Conservation (phyloP, 2,888 invertebrate genomes). For the Cremastinae sp. region DNA sequence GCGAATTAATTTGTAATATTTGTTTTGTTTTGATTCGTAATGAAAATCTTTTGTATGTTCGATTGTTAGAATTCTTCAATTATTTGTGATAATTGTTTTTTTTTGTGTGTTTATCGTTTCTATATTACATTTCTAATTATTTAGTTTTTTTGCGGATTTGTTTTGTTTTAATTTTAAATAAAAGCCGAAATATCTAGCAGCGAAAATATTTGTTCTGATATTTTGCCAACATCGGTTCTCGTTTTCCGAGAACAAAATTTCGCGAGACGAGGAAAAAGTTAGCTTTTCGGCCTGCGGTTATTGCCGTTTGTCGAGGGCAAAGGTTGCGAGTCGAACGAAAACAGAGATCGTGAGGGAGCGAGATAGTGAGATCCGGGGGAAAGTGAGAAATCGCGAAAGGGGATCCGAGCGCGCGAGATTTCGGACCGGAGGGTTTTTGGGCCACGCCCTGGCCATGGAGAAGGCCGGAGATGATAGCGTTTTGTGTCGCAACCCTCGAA, state of each 20-base stretch:
- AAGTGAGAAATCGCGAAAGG: slow-evolving; percentile 52
- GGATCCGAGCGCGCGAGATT: slow-evolving; percentile 65
- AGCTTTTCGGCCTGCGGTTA: slow-evolving; percentile 32
- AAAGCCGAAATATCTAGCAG: no score
- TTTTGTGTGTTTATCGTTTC: not conserved
- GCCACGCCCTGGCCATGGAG: slow-evolving; percentile 75
- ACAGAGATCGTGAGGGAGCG: slow-evolving; percentile 5
- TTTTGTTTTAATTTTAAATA: no score
- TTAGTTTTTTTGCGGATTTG: no score
- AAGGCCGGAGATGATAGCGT: slow-evolving; percentile 71
- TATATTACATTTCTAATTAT: not conserved
- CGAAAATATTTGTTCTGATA: no score
- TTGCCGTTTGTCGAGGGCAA: slow-evolving; percentile 29
- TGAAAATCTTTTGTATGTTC: no score
- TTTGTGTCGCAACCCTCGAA: slow-evolving; percentile 66
- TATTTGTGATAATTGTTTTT: not conserved
- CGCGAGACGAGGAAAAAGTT: slow-evolving; percentile 4
- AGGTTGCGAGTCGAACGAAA: slow-evolving; percentile 16
- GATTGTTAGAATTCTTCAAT: no score
- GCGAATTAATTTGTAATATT: no score
- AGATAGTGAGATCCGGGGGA: slow-evolving; percentile 25
- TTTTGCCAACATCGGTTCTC: no score
- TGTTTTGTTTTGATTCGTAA: no score
- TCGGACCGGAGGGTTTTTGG: slow-evolving; percentile 64
- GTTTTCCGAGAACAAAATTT: slow-evolving; percentile 5